A percentile compares a stretch with the other conserved stretches of the same genome.
Evolutionary conservation across 2,113 vertebrate species (phyloP).

Genomic region (Sapajus apella): DNA sequence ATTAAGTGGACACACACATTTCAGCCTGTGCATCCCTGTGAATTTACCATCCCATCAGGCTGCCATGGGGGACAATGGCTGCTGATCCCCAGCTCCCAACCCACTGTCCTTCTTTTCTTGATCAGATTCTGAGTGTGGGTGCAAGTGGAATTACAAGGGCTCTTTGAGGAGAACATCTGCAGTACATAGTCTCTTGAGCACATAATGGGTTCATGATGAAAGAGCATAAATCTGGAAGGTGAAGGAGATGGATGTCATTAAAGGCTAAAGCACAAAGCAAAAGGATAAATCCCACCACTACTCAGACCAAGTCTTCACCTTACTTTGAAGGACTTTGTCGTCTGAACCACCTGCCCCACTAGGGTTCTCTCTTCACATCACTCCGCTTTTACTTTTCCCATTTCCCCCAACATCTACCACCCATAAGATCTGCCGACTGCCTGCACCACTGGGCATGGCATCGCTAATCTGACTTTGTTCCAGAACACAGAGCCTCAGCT

Average conservation of each 20-base stretch:
- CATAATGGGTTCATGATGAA: background rate
- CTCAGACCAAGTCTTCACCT: background rate
- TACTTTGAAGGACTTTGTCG: background rate
- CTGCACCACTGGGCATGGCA: background rate
- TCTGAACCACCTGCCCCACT: fast-evolving
- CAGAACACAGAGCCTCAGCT: background rate
- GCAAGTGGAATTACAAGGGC: background rate
- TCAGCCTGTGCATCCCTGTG: background rate
- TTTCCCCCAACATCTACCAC: background rate
- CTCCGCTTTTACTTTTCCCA: background rate
- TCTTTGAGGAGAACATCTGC: background rate
- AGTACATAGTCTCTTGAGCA: background rate
- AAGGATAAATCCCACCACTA: background rate
- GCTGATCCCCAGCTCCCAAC: background rate
- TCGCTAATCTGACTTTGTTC: background rate
- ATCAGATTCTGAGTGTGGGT: background rate
- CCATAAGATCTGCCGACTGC: too few relatives aligned
- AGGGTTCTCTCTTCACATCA: background rate
- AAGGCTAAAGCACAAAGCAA: background rate
- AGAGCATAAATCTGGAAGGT: background rate
- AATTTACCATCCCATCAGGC: background rate
- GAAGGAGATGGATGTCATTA: too few relatives aligned
- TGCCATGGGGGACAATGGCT: background rate
- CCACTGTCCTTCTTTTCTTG: background rate
- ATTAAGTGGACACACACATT: background rate